Conservation (phyloP, 2,888 invertebrate genomes). For the Campoletis raptor region DNA sequence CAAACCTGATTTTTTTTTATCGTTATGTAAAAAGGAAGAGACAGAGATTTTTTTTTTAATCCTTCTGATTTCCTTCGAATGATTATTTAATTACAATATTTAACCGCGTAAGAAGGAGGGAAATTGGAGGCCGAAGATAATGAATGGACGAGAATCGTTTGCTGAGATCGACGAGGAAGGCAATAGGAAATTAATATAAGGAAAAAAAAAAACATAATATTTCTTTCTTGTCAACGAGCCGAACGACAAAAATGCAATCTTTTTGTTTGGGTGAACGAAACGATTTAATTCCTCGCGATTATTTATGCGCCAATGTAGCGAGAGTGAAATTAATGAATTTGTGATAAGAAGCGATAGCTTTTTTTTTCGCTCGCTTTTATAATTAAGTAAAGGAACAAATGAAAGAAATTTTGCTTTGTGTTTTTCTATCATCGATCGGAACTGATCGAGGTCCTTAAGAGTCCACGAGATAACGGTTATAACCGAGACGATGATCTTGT, state of each 20-base stretch:
- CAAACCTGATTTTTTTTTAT: background rate
- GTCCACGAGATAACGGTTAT: constrained; percentile 57
- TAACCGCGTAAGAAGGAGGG: background rate
- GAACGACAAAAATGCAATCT: background rate
- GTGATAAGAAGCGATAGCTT: background rate
- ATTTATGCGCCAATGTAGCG: background rate
- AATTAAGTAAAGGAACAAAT: background rate
- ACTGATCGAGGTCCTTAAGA: constrained; percentile 32
- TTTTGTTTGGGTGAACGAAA: background rate
- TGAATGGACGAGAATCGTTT: constrained; percentile 8
- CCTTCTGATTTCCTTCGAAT: background rate
- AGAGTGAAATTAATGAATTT: constrained; percentile 5
- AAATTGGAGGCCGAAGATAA: constrained; percentile 1
- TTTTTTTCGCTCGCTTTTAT: background rate
- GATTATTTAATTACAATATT: background rate
- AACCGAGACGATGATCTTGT: constrained; percentile 32
- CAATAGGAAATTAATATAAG: constrained; percentile 1
- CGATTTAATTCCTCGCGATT: constrained; percentile 14
- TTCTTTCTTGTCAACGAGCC: constrained; percentile 5
- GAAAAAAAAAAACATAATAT: background rate
- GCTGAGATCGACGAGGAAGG: background rate
- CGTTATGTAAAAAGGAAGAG: background rate
- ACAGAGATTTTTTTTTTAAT: background rate
- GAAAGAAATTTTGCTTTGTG: constrained; percentile 1
- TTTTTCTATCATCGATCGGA: constrained; percentile 14